Conservation (phyloP, 2,888 invertebrate species). For the Mongoloraphidia duomilia region DNA sequence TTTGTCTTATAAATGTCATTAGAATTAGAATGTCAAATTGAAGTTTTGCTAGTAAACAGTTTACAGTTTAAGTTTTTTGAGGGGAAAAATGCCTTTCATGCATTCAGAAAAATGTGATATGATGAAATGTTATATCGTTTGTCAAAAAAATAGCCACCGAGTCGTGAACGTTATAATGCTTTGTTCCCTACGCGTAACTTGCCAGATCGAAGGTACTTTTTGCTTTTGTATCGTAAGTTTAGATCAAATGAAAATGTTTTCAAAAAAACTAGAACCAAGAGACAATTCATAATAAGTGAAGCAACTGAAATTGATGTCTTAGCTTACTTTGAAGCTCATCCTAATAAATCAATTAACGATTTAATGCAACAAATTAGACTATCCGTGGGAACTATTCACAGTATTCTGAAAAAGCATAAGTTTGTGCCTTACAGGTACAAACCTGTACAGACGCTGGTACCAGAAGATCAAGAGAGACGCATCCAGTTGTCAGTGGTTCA, state of each 20-base stretch:
- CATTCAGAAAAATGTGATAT: slow-evolving; percentile 1
- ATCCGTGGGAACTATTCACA: slow-evolving; percentile 1
- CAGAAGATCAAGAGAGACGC: slow-evolving; percentile 1
- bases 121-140: neutral
- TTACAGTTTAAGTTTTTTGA: too few relatives aligned
- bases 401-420: slow-evolving; percentile 1
- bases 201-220: slow-evolving; percentile 1
- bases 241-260: neutral
- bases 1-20: too few relatives aligned
- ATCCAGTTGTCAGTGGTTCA: slow-evolving; percentile 1
- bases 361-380: slow-evolving; percentile 1
- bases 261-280: slow-evolving; percentile 1
- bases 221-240: neutral
- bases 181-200: neutral
- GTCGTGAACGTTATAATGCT: slow-evolving; percentile 1
- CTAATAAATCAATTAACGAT: neutral
- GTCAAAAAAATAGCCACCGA: neutral
- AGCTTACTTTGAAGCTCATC: neutral
- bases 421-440: slow-evolving; percentile 1
- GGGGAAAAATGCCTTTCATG: too few relatives aligned
- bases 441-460: slow-evolving; percentile 1
- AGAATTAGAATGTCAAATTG: too few relatives aligned
- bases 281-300: slow-evolving; percentile 1
- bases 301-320: slow-evolving; percentile 1
- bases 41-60: too few relatives aligned